Evolutionary conservation across 2,888 invertebrate genomes (phyloP), one percentile per base, ranked within the genome.

Genomic region (Galerucella pusilla): DNA sequence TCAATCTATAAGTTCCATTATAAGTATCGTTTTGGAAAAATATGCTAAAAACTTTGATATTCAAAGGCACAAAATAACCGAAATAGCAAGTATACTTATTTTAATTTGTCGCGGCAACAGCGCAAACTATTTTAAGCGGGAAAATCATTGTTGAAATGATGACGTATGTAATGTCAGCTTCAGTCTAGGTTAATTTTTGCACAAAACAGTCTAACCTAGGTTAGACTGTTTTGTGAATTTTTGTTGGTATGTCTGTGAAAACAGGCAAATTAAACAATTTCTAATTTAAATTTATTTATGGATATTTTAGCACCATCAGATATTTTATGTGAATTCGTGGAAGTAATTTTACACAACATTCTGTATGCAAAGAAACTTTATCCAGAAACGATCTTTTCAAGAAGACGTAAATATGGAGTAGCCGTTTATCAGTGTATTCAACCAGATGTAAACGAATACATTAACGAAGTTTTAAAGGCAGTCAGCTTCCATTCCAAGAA

Each of bases 391-490:
- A 90, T 93, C 80, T 94, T 93, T 85, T 89, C 89, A 75, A 88
- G 87, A 14, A 90, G 90, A 83, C 91, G 90, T 82, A 91, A 93
- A 80, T 94, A 93, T 83, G 91, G 90, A 65, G 87, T 90, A 9
- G 89, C 90, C 2, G 90, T 92, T 0, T 88, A 92, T 81, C 89
- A 90, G 76, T 91, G 90, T 35, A 88, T 90, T 57, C 92, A 93
- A 85, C 93, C 93, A 49, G 91, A 92, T 82, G 87, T 94, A 0
- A 92, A 91, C 78, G 88, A 90, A 67, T 93, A 93, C 82, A 89
- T 93, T 52, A 88, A 88, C 73, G 86, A 91, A 74, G 89, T 89
- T 76, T 83, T 92, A 68, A 90, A 89, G 85, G 88, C 88, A 71
- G 86, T 90, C 3, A 85, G 85, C 68, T 90, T 89, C 81, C 89